Evolutionary conservation across 2,888 invertebrate species (phyloP), one percentile per base, ranked within the genome.

Genomic region (Diaperis boleti): DNA sequence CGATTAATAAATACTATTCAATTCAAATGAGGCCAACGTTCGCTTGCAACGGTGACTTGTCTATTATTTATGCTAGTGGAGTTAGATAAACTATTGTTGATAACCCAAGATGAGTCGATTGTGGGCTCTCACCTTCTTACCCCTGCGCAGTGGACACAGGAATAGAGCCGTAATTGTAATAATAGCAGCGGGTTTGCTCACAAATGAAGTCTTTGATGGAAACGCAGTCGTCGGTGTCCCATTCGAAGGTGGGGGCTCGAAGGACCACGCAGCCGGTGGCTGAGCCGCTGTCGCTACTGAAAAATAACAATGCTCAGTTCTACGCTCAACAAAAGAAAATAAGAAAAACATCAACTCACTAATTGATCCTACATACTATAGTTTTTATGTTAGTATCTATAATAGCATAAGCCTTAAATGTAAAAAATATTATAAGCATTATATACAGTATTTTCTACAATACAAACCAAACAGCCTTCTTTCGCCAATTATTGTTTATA

Each of bases 111-210:
- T 73, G 74, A 72, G 74, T 74, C 69, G 76, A 70, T 71, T 72
- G 69, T 70, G 76, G 77, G 77, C 89, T 64, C 64, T 89, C 90
- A 90, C 90, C 90, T 90, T 84, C 92, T 92, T 93, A 93, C 92
- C 92, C 92, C 92, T 93, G 92, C 87, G 92, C 89, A 77, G 92
- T 91, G 81, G 92, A 92, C 79, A 92, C 92, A 82, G 92, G 92
- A 85, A 92, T 92, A 82, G 92, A 92, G 81, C 92, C 93, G 83
- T 93, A 94, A 85, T 93, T 93, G 86, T 92, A 93, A 84, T 92
- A 93, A 83, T 93, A 93, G 85, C 93, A 94, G 78, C 93, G 88
- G 67, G 93, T 93, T 85, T 93, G 92, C 84, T 94, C 93, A 84
- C 93, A 94, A 79, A 94, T 92, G 82, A 93, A 93, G 83, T 93